These are phyloP conservation scores for Oikopleura albicans DNA, from an alignment of 23 tunicate genomes.

Conservation along the genomic window DNA sequence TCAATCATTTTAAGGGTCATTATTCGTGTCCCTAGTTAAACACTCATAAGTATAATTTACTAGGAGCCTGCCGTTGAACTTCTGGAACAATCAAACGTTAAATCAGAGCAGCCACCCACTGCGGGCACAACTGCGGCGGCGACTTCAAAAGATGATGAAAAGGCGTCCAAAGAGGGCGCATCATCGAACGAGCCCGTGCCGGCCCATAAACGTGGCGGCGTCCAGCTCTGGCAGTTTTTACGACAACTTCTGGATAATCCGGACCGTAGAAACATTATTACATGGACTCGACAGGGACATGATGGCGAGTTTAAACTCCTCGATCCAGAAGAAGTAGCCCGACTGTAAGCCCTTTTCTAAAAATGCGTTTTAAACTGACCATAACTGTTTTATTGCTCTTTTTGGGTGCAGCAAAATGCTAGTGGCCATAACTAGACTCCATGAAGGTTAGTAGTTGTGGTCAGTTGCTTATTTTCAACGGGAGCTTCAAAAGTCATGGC, in stretches of 20 bases:
- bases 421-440: too few relatives aligned
- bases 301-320: conserved; percentile 14
- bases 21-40: too few relatives aligned
- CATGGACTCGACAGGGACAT: conserved; percentile 13
- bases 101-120: background rate
- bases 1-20: too few relatives aligned
- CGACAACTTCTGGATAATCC: conserved; percentile 10
- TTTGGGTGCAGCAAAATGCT: too few relatives aligned
- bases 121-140: too few relatives aligned
- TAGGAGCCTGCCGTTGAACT: background rate
- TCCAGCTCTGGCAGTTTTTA: conserved; percentile 11
- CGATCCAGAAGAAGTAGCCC: conserved; percentile 13
- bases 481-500: too few relatives aligned
- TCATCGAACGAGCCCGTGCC: conserved; percentile 11
- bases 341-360: conserved; percentile 12
- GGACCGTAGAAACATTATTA: background rate
- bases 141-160: background rate
- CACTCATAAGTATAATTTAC: too few relatives aligned
- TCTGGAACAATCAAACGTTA: background rate
- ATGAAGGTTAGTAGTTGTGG: too few relatives aligned
- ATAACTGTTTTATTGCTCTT: too few relatives aligned
- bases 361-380: too few relatives aligned
- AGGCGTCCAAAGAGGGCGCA: too few relatives aligned
- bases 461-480: too few relatives aligned
- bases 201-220: conserved; percentile 8